Evolutionary conservation across 2,888 invertebrate species (phyloP), one percentile per base, ranked within the genome.

Genomic region (Silvanus unidentatus): DNA sequence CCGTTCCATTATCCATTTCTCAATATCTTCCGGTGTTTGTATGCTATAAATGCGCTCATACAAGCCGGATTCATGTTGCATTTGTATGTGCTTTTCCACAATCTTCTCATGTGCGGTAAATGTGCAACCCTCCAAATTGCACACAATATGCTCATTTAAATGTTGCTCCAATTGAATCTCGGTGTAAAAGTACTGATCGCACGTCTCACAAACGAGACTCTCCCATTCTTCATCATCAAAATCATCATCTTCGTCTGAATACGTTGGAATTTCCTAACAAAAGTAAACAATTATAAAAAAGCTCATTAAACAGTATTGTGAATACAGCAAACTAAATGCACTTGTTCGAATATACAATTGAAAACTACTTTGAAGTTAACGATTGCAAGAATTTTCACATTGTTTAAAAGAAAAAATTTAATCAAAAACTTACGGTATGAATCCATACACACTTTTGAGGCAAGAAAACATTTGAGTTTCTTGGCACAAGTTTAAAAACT

Each of bases 21-120:
- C 74, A 46, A 93, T 84, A 53, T 92, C 91, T 66, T 91, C 90
- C 0, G 86, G 84, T 3, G 86, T 84, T 49, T 84, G 80, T 4
- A 86, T 62, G 54, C 84, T 82, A 54, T 82, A 80, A 48, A 94
- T 84, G 69, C 82, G 84, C 42, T 85, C 79, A 61, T 85, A 94
- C 12, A 93, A 70, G 0, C 92, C 93, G n/a, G 85, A 81, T 4
- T 78, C 77, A 70, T 95, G 94, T 71, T 92, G 88, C 77, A 86
- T 82, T 66, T 79, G 77, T 54, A 89, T 80, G 64, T 95, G 95
- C 55, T 82, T 82, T 48, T 84, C 82, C 10, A 95, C 80, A 1
- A 92, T 77, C 66, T 83, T 83, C 2, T 85, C 80, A 65, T 88
- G 86, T 2, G 88, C 91, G 45, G 81, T 74, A 72, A 88, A 91